phyloP scores from a whole-genome alignment of 2,888 invertebrate species.

The Mythimna ferrago region DNA sequence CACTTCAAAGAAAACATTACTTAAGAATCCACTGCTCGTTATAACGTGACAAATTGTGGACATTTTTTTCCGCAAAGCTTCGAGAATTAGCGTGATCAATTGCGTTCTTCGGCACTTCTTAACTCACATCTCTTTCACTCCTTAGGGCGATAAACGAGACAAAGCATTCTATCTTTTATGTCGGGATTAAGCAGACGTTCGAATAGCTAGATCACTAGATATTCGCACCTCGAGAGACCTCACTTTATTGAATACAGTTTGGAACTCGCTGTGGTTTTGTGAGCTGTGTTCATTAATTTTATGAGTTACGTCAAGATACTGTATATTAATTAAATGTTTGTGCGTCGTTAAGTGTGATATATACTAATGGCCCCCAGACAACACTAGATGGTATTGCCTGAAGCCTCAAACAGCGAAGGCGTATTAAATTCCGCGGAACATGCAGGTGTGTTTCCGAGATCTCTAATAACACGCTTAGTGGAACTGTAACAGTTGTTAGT shows the following conservation, averaged over 20 bases:
- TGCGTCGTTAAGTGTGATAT: neutral
- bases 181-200: conserved; percentile 48
- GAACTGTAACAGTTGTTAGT: conserved; percentile 23
- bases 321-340: conserved; percentile 11
- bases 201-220: conserved; percentile 39
- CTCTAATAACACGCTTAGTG: conserved; percentile 25
- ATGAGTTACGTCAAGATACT: conserved; percentile 12
- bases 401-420: conserved; percentile 16
- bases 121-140: conserved; percentile 72
- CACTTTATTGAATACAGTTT: conserved; percentile 40
- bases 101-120: conserved; percentile 82
- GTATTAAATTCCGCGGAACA: conserved; percentile 25
- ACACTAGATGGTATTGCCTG: conserved; percentile 17
- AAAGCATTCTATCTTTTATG: conserved; percentile 59
- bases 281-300: conserved; percentile 35
- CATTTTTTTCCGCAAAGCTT: conserved; percentile 84
- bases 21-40: conserved; percentile 79
- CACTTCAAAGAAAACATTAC: conserved; percentile 71
- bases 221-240: conserved; percentile 38
- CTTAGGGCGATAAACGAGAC: conserved; percentile 36
- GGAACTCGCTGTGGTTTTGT: conserved; percentile 33
- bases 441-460: conserved; percentile 34
- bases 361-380: neutral
- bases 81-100: conserved; percentile 89
- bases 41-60: conserved; percentile 86